These are phyloP conservation scores for Ptilonorhynchus violaceus DNA, from an alignment of 2,113 vertebrate genomes.

Conservation along the genomic window DNA sequence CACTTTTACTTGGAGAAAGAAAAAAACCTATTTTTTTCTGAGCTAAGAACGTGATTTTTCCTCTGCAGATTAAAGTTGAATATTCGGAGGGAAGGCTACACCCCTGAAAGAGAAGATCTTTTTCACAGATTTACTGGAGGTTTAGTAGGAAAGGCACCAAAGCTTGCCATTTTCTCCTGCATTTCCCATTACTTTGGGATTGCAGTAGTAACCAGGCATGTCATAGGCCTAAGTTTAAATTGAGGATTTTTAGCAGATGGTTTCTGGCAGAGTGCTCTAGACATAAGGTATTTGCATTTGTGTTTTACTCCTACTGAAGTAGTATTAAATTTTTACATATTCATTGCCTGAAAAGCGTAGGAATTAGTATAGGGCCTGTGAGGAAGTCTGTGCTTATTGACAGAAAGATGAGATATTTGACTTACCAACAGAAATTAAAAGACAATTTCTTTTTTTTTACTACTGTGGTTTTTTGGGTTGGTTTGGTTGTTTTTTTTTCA, in stretches of 20 bases:
- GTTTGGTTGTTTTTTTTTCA: background rate
- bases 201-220: background rate
- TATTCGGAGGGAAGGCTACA: background rate
- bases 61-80: background rate
- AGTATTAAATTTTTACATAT: background rate
- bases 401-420: background rate
- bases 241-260: conserved; percentile 1
- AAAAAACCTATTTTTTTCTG: background rate
- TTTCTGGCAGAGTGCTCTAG: background rate
- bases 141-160: background rate
- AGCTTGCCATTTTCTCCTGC: background rate
- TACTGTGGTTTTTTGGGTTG: background rate
- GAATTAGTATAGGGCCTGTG: background rate
- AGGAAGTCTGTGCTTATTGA: background rate
- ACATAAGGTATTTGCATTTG: conserved; percentile 16
- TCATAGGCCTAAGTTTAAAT: background rate
- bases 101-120: background rate
- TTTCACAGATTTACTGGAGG: background rate
- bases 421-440: background rate
- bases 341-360: background rate
- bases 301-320: background rate
- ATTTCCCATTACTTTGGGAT: background rate
- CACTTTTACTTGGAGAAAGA: background rate
- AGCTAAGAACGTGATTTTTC: background rate
- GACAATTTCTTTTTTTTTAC: too few relatives aligned